Percentiles rank a stretch among this genome's conserved stretches.
These are phyloP conservation scores for Chalcosyrphus nemorum DNA, from an alignment of 2,888 invertebrate species.

Conservation along the genomic window DNA sequence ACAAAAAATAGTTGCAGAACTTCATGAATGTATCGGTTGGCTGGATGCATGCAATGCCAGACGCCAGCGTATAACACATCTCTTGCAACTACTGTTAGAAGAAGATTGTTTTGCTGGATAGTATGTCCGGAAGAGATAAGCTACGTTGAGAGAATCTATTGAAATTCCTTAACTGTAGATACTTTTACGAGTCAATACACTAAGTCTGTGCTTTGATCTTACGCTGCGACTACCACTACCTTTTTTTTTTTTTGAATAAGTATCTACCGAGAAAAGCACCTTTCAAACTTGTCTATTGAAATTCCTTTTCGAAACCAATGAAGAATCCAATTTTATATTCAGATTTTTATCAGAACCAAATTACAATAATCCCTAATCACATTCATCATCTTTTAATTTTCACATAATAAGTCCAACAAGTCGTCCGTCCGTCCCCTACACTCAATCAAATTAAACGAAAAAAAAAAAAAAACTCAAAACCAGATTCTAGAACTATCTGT, in stretches of 20 bases:
- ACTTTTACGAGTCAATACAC: not conserved
- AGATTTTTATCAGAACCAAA: not conserved
- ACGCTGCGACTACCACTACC: too few relatives aligned
- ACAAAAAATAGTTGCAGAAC: not conserved
- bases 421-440: not conserved
- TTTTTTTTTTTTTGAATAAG: not conserved
- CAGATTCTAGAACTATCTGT: not conserved
- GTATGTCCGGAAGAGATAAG: not conserved
- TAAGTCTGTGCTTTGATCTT: too few relatives aligned
- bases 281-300: not conserved
- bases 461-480: too few relatives aligned
- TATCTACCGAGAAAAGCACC: not conserved
- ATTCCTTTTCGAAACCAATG: not conserved
- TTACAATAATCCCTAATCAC: not conserved
- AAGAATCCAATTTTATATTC: not conserved
- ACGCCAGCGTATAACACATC: not conserved
- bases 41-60: not conserved
- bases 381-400: slow-evolving; percentile 12
- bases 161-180: not conserved
- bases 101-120: not conserved
- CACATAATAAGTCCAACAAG: slow-evolving; percentile 10
- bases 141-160: not conserved
- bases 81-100: not conserved
- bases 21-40: not conserved
- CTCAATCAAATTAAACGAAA: not conserved